Evolutionary conservation across 92 coral and sea anemone genomes (phyloP).

Genomic region (Pocillopora grandis): DNA sequence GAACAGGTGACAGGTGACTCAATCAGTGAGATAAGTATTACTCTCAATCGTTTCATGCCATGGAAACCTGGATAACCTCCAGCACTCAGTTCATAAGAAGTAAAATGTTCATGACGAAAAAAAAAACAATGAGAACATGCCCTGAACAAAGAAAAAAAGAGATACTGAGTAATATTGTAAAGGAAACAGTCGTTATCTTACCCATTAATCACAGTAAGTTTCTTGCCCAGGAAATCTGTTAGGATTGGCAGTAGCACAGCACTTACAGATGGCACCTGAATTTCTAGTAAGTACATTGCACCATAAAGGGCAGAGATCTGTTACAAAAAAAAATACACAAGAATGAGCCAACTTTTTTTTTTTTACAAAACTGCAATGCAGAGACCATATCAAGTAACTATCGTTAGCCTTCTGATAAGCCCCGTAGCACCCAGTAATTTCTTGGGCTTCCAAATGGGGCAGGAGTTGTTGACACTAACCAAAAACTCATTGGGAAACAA

Average conservation of each 20-base stretch:
- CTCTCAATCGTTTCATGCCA: too few relatives aligned
- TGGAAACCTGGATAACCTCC: too few relatives aligned
- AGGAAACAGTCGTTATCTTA: conserved; percentile 20
- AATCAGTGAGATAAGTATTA: not conserved
- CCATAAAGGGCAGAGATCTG: conserved; percentile 89
- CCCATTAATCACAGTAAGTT: conserved; percentile 71
- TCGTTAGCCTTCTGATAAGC: too few relatives aligned
- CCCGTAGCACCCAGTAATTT: too few relatives aligned
- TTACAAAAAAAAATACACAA: not conserved
- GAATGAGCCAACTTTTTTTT: not conserved
- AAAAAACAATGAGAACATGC: not conserved
- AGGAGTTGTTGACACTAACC: too few relatives aligned
- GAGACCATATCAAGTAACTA: too few relatives aligned
- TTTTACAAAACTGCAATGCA: too few relatives aligned
- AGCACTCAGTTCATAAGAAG: too few relatives aligned
- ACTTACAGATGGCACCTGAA: conserved; percentile 79
- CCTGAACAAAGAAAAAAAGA: not conserved
- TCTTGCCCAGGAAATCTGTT: conserved; percentile 74
- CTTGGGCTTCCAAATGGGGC: too few relatives aligned
- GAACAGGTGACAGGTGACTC: too few relatives aligned
- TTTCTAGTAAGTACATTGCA: conserved; percentile 84
- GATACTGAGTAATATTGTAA: not conserved
- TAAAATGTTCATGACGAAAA: not conserved
- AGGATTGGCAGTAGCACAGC: conserved; percentile 77
- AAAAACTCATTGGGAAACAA: too few relatives aligned